phyloP scores from a whole-genome alignment of 1,140 invertebrate species.

The Eriocheir sinensis region DNA sequence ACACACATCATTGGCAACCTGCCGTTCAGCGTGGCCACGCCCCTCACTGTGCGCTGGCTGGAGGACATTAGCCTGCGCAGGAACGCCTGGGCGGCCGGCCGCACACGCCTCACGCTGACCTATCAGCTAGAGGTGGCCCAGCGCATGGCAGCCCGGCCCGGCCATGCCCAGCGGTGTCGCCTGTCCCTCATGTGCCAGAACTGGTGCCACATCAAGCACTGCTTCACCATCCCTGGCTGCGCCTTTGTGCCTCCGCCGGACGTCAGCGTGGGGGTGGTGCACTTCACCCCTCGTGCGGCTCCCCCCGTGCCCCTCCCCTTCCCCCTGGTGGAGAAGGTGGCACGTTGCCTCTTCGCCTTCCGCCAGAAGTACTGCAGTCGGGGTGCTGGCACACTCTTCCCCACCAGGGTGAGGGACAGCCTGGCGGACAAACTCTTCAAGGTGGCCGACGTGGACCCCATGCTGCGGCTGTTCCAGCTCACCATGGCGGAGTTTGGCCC shows the following conservation, averaged over 20 bases:
- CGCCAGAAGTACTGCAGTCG: constrained; percentile 88
- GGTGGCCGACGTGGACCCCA: constrained; percentile 88
- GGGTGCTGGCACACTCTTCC: constrained; percentile 91
- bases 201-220: constrained; percentile 91
- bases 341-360: constrained; percentile 92
- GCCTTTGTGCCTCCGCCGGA: constrained; percentile 97
- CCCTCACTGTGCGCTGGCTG: constrained; percentile 95
- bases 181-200: constrained; percentile 97
- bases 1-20: constrained; percentile 98
- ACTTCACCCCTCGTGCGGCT: constrained; percentile 89
- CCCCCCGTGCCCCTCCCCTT: constrained; percentile 92
- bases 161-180: constrained; percentile 88
- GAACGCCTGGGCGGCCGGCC: constrained; percentile 92
- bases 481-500: constrained; percentile 90
- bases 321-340: constrained; percentile 94
- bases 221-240: constrained; percentile 93
- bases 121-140: constrained; percentile 97
- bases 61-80: constrained; percentile 88
- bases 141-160: constrained; percentile 89
- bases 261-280: constrained; percentile 97
- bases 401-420: constrained; percentile 86
- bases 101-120: constrained; percentile 94
- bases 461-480: constrained; percentile 87
- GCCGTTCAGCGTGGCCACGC: constrained; percentile 97
- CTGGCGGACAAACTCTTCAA: constrained; percentile 87